Base-by-base conservation (phyloP, 30 jellyfish, hydroid and myxozoan genomes). In the Chironex yamaguchii region DNA sequence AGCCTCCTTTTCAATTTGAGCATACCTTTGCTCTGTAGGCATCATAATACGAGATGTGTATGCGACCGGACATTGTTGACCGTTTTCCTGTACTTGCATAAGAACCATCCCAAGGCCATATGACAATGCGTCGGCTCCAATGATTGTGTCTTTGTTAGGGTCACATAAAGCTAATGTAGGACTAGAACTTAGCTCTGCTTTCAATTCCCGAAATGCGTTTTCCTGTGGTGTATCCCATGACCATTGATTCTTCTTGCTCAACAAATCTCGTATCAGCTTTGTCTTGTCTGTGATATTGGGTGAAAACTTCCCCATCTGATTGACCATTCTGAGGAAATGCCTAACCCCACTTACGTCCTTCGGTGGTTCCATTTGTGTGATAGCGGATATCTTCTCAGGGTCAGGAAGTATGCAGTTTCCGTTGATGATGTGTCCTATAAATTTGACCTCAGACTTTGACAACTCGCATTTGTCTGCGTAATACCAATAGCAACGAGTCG, bases 141-240 rank as follows among this genome's bases (percentile, higher is more conserved):
- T 53, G 36, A 52, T 80, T 52, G 84, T 80, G 81, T 58, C 42
- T 79, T 30, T 68, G 32, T 67, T 69, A 42, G 88, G 67, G 26
- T 82, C 89, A 67, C 53, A 84, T 14, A 84, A 82, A 1, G 94
- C 88, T 71, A 52, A 84, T 25, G 71, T 71, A 50, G 89, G 89
- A 52, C 52, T 28, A 29, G 94, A 84, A 9, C 52, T 65, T 9
- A 84, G 92, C 68, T 81, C 67, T 23, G 62, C 72, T 79, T 80
- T 79, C 11, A 80, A 23, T 13, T 35, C 42, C 1, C 3, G 54
- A 63, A 63, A 80, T 0, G 76, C 34, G 58, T 31, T 79, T 0
- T 79, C 62, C 22, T 63, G 84, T 35, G 24, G 50, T 29, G 68
- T 66, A 58, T 49, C 89, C 81, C 90, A 80, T 26, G 66, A 17